Evolutionary conservation across 2,888 invertebrate species (phyloP).

Genomic region (Pammene aurita): DNA sequence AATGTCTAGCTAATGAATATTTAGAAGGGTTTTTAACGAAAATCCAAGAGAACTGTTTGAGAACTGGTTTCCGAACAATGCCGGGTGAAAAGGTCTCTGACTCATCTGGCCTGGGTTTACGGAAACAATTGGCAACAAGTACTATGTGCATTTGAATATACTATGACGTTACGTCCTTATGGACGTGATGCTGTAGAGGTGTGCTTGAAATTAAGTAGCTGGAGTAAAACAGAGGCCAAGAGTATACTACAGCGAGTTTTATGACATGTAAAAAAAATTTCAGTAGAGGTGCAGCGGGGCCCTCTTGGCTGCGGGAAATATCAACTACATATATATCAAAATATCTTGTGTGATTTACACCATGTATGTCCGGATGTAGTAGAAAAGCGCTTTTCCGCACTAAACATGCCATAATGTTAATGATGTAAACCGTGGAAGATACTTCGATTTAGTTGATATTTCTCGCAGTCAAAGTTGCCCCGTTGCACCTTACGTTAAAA

Average conservation of each 20-base stretch:
- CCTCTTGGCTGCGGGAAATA: too few species aligned
- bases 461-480: too few species aligned
- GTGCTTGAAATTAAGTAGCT: conserved; percentile 28
- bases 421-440: too few species aligned
- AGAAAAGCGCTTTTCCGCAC: too few species aligned
- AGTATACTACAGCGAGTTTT: conserved; percentile 6
- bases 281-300: not conserved
- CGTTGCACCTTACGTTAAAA: too few species aligned
- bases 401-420: too few species aligned
- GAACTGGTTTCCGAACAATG: conserved; percentile 71
- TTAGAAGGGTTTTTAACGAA: conserved; percentile 57
- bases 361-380: too few species aligned
- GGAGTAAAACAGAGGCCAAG: conserved; percentile 14
- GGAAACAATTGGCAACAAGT: conserved; percentile 42
- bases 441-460: too few species aligned
- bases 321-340: too few species aligned
- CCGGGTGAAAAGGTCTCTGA: conserved; percentile 75
- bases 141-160: not conserved
- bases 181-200: not conserved
- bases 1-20: conserved; percentile 57
- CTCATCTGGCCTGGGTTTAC: conserved; percentile 64
- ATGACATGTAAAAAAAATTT: not conserved
- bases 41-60: conserved; percentile 67
- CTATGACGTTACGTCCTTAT: conserved; percentile 9
- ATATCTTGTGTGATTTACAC: too few species aligned